A percentile compares a stretch with the other conserved stretches of the same genome.
Conservation (phyloP, 1,140 invertebrate genomes). For the Pectinophora gossypiella region DNA sequence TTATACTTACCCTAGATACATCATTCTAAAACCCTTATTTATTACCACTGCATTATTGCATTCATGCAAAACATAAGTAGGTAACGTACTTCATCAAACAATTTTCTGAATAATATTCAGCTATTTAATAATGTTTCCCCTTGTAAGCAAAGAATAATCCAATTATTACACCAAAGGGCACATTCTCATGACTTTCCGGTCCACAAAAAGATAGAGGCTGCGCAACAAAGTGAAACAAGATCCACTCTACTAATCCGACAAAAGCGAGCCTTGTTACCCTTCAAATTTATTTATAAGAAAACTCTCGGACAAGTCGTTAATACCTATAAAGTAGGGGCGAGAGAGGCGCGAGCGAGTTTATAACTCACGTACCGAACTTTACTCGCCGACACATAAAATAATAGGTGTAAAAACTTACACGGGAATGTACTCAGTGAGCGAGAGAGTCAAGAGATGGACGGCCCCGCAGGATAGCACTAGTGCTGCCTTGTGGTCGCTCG, state of each 20-base stretch:
- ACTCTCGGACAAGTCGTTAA: constrained; percentile 75
- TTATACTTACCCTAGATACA: too few relatives aligned
- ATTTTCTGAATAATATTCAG: too few relatives aligned
- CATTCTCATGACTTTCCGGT: constrained; percentile 49
- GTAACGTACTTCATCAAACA: too few relatives aligned
- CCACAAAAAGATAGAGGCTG: constrained; percentile 62
- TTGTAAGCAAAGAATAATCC: constrained; percentile 19
- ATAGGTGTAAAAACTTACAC: constrained; percentile 75
- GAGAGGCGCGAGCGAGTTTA: constrained; percentile 72
- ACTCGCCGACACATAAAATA: constrained; percentile 75
- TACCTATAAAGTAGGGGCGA: constrained; percentile 75
- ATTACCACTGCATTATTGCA: too few relatives aligned
- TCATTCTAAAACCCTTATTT: too few relatives aligned
- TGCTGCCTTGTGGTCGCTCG: neutral
- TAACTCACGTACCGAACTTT: constrained; percentile 75
- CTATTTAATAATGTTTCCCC: constrained; percentile 3
- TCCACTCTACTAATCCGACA: constrained; percentile 74
- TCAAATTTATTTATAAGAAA: constrained; percentile 76
- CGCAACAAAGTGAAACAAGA: constrained; percentile 74
- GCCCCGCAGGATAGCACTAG: constrained; percentile 18
- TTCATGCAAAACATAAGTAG: too few relatives aligned
- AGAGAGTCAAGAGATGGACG: constrained; percentile 62
- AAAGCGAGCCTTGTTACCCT: constrained; percentile 75
- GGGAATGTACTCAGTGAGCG: constrained; percentile 73
- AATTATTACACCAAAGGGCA: constrained; percentile 18